Evolutionary conservation across 2,113 vertebrate species (phyloP).

Genomic region (Perognathus longimembris): DNA sequence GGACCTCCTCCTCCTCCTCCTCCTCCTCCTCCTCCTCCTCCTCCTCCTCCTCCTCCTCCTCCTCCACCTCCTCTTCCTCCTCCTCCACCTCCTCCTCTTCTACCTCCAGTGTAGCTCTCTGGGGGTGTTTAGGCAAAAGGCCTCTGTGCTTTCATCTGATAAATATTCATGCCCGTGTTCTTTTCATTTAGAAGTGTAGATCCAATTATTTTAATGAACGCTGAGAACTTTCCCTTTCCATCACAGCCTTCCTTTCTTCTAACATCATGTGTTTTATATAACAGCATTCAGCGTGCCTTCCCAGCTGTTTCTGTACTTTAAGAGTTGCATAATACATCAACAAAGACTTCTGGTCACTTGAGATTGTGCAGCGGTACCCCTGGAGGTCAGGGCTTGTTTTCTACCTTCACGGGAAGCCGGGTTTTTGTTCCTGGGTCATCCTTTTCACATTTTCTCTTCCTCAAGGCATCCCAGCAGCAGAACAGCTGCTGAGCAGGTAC

Average conservation of each 20-base stretch:
- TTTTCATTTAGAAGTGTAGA: slow-evolving; percentile 3
- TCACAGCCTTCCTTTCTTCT: neutral
- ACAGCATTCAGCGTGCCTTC: neutral
- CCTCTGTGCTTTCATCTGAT: neutral
- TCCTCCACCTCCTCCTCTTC: neutral
- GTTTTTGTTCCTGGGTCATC: neutral
- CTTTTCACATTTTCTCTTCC: neutral
- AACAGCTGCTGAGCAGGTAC: neutral
- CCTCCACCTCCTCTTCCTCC: too few relatives aligned
- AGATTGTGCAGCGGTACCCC: neutral
- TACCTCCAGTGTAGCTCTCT: neutral
- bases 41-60: too few relatives aligned
- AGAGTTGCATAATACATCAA: slow-evolving; percentile 3
- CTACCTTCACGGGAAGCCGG: neutral
- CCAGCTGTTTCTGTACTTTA: neutral
- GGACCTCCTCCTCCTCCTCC: too few relatives aligned
- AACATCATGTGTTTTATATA: neutral
- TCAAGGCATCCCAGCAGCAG: neutral
- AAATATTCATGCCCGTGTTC: neutral
- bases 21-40: too few relatives aligned
- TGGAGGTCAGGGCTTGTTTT: neutral
- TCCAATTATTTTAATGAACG: slow-evolving; percentile 18
- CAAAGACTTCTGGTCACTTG: slow-evolving; percentile 25
- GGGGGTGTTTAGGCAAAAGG: neutral
- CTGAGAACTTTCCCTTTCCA: neutral